Evolutionary conservation across 2,113 vertebrate genomes (phyloP).

Genomic region (Tenebrosternarchus preto): DNA sequence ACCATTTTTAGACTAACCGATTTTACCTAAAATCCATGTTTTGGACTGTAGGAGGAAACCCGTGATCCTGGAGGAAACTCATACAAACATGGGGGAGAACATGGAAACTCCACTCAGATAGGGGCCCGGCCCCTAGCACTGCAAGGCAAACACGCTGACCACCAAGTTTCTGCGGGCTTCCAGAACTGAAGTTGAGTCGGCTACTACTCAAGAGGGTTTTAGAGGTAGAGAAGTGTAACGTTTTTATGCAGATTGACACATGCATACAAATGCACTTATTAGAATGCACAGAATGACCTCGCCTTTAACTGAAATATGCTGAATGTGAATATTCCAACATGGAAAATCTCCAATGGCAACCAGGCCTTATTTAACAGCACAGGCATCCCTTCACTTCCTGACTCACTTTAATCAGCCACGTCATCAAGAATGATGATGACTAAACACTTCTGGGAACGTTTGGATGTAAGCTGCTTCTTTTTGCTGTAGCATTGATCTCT

Average conservation of each 20-base stretch:
- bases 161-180: no score
- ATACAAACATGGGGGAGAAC: no score
- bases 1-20: no score
- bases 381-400: constrained; percentile 33
- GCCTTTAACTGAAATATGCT: constrained; percentile 50
- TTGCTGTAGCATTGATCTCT: constrained; percentile 31
- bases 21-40: no score
- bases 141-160: no score
- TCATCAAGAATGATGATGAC: constrained; percentile 63
- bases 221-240: constrained; percentile 23
- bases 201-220: constrained; percentile 31
- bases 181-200: background rate
- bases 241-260: constrained; percentile 31
- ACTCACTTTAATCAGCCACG: constrained; percentile 67
- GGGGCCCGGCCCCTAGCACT: no score
- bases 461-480: constrained; percentile 43
- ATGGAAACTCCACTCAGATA: no score
- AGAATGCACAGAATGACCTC: constrained; percentile 49
- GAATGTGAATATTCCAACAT: constrained; percentile 65
- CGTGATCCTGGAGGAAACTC: no score
- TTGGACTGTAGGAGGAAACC: no score
- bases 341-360: constrained; percentile 68
- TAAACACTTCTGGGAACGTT: constrained; percentile 45
- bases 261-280: constrained; percentile 54
- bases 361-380: constrained; percentile 69